Base-by-base conservation (phyloP, 2,888 invertebrate genomes). In the Calameuta idolon region DNA sequence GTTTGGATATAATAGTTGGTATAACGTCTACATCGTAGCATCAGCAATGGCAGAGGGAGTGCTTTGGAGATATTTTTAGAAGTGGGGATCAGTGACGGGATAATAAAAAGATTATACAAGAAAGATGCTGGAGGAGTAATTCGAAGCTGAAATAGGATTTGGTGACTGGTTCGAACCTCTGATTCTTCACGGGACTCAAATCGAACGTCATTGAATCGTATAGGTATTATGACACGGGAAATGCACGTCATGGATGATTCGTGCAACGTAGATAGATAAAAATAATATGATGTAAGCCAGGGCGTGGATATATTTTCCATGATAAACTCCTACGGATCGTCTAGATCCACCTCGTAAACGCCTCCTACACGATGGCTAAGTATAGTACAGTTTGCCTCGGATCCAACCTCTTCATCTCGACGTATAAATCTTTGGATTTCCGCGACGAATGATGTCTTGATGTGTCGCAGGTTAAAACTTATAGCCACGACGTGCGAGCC, bases 391-490 rank as follows among this genome's bases (percentile, higher is more conserved):
- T 78, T 82, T 81, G 81, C 80, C 79, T 75, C 75, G 71, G 81
- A 80, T 80, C 74, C 82, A 77, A 82, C 79, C 83, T 83, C 83
- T 85, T 84, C 85, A 83, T 84, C 83, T 84, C 77, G 76, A 77
- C 77, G 82, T 80, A 83, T 84, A 85, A 85, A 84, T 85, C 84
- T 83, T 80, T 80, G 75, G 76, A 79, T 77, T 77, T 77, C 77
- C 75, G 30, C 74, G 35, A 37, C 74, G 83, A 84, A 82, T 88
- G 88, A 89, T 87, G 89, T 89, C 89, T 89, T 89, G 87, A 87
- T 88, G 87, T 84, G 85, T 85, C 85, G 75, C 77, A 69, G 34
- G 69, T 23, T 9, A 75, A 77, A 75, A 77, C 69, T 74, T 75
- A 77, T 77, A 40, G 75, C 75, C 69, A 77, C 77, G 76, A 71